These are phyloP conservation scores for Urocynchramus pylzowi DNA, from an alignment of 2,113 vertebrate genomes.

Conservation along the genomic window DNA sequence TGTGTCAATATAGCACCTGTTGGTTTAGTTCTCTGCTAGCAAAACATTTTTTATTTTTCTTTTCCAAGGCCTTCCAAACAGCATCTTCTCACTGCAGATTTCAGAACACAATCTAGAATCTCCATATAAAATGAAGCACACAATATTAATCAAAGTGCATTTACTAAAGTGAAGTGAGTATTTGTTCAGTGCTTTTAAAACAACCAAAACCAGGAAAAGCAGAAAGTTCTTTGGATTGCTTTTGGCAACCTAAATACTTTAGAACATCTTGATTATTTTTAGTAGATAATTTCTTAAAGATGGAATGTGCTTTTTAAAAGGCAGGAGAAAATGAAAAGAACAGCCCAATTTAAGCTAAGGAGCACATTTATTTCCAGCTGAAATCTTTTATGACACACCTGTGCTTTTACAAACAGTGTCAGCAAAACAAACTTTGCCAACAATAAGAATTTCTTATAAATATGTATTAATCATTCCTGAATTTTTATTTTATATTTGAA, in stretches of 20 bases:
- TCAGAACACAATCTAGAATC: neutral
- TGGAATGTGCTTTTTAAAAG: neutral
- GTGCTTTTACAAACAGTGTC: neutral
- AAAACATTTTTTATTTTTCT: neutral
- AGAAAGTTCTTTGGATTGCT: neutral
- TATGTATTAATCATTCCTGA: neutral
- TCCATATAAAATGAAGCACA: neutral
- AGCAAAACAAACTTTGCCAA: conserved; percentile 15
- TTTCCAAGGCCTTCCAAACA: neutral
- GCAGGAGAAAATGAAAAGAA: neutral
- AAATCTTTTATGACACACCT: conserved; percentile 28
- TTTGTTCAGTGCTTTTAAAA: neutral
- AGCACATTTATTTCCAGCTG: neutral
- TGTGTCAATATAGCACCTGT: neutral
- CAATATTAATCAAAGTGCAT: conserved; percentile 27
- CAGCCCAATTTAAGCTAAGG: neutral
- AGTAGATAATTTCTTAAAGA: conserved; percentile 13
- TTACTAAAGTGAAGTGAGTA: neutral
- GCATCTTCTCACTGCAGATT: neutral
- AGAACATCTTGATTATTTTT: neutral
- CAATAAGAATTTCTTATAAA: neutral
- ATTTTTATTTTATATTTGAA: neutral
- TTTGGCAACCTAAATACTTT: neutral
- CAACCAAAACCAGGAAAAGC: neutral
- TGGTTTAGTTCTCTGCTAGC: neutral